Conservation (phyloP, 2,113 vertebrate species). For the Phalacrocorax brasilianus region DNA sequence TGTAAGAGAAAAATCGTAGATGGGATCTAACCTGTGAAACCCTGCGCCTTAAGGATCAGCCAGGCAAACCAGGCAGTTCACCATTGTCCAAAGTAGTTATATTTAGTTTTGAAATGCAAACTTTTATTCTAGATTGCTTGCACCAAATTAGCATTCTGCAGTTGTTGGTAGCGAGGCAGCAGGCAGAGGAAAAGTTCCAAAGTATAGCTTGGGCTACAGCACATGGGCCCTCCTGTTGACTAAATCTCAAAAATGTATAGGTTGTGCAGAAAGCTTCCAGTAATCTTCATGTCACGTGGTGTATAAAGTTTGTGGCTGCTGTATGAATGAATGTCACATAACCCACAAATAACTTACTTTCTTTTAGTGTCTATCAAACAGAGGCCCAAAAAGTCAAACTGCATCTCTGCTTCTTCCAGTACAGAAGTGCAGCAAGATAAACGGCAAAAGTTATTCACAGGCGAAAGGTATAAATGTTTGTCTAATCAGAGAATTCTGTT, state of each 20-base stretch:
- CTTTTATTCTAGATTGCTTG: neutral
- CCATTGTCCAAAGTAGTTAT: neutral
- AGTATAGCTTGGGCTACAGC: neutral
- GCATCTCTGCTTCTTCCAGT: conserved; percentile 44
- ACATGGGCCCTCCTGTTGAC: neutral
- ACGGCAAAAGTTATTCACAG: conserved; percentile 47
- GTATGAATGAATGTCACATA: neutral
- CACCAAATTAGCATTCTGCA: neutral
- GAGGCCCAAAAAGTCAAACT: conserved; percentile 55
- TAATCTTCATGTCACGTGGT: neutral
- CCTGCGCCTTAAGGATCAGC: neutral
- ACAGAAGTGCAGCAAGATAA: conserved; percentile 59
- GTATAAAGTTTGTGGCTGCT: neutral
- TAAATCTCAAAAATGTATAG: neutral
- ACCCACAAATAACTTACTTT: neutral
- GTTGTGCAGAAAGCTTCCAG: neutral
- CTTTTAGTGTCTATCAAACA: conserved; percentile 73
- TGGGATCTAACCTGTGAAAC: neutral
- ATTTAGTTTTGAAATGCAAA: neutral
- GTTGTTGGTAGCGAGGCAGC: neutral
- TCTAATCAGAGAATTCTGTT: neutral
- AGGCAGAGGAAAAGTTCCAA: neutral
- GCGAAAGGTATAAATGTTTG: conserved; percentile 70
- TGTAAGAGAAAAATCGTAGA: neutral
- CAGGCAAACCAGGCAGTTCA: neutral